Base-by-base conservation (phyloP, 2,113 vertebrate genomes). In the Monopterus albus region DNA sequence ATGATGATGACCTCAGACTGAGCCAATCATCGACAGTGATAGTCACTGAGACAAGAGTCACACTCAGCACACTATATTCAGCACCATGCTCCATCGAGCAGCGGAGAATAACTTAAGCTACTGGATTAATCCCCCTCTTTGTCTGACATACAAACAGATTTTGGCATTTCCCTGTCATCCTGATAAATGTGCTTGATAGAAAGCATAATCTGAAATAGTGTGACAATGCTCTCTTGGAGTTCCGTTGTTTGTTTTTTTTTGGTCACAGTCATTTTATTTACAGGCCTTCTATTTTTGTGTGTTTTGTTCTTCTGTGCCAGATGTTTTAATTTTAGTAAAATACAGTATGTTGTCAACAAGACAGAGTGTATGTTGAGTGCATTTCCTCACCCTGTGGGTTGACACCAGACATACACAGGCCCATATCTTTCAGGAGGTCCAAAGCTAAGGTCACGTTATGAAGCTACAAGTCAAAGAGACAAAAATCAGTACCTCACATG, bases 391-490 rank as follows among this genome's bases (percentile, higher is more conserved):
- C 96, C 91, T 94, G 92, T 7, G 96, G 93, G 21, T 89, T 91
- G 68, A 97, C 57, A 0, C 82, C 83, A 28, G 89, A 69, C 69
- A 90, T 70, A 8, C 94, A 83, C 50, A 96, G 78, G 11, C 83
- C 94, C 39, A 29, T 82, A 3, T 96, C 94, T 56, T 79, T 82
- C 43, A 99, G 92, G 47, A 99, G 74, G 25, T 95, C 94, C 88
- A 99, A 66, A 0, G 95, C 97, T 81, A 98, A 83, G 1, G 92
- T 94, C 38, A 98, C 94, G 0, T 99, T 99, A 74, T 96, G 95
- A 23, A 98, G 75, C 97, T 99, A 25, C 14, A 73, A 49, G 20
- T 23, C 18, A 65, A 7, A 65, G 12, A 66, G 11, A 40, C 12
- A 12, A 20, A 47, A 14, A 23, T 20, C 11, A 51, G 6, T 3